Conservation (phyloP, 2,113 vertebrate genomes). For the Toxostoma redivivum region DNA sequence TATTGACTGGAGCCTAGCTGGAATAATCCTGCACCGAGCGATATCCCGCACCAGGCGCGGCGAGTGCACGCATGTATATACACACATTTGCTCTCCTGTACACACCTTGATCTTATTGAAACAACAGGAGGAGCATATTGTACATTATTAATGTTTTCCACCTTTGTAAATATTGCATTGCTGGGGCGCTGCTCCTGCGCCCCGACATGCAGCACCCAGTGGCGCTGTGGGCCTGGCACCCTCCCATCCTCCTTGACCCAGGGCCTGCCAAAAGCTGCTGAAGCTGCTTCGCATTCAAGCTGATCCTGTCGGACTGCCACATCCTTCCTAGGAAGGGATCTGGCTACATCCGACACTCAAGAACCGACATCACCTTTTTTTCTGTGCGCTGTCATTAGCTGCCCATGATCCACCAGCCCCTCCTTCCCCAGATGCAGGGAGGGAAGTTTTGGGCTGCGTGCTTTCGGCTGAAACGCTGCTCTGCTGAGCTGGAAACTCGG, state of each 20-base stretch:
- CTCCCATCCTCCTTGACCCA: background rate
- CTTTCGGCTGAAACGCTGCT: background rate
- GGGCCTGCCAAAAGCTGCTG: background rate
- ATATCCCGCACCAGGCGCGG: background rate
- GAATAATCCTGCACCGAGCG: fast-evolving
- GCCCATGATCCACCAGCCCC: background rate
- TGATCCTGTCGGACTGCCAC: background rate
- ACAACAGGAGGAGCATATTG: constrained; percentile 36
- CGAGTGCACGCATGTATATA: background rate
- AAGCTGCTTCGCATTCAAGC: background rate
- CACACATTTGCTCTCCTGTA: background rate
- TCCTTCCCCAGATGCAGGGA: background rate
- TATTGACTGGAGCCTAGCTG: constrained; percentile 25
- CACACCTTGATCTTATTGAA: constrained; percentile 29
- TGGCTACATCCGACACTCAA: background rate
- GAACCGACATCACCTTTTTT: background rate
- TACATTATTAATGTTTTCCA: background rate
- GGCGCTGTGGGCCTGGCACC: background rate
- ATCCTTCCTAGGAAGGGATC: background rate
- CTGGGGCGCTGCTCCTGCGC: background rate
- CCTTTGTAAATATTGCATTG: background rate
- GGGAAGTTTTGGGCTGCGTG: background rate
- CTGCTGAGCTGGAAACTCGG: background rate
- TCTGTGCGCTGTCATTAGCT: background rate
- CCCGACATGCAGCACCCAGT: background rate